These are phyloP conservation scores for Amyelois transitella DNA, from an alignment of 1,140 invertebrate species.

Conservation along the genomic window DNA sequence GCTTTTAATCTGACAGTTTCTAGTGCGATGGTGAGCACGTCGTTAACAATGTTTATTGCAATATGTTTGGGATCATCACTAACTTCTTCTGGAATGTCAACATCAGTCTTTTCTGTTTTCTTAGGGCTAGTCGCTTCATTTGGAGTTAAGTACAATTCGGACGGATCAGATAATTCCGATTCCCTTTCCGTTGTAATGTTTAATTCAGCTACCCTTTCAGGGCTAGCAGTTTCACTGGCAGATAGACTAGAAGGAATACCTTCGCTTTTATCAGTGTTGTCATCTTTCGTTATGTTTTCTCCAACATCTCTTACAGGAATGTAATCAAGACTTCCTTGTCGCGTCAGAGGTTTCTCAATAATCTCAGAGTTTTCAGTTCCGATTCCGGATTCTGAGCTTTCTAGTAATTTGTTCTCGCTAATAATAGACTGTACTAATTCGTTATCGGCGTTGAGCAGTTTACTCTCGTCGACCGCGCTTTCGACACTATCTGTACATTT, in stretches of 20 bases:
- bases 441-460: slow-evolving; percentile 48
- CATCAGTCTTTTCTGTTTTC: slow-evolving; percentile 69
- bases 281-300: slow-evolving; percentile 55
- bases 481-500: slow-evolving; percentile 62
- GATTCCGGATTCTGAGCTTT: slow-evolving; percentile 55
- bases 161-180: slow-evolving; percentile 74
- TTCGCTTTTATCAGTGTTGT: slow-evolving; percentile 66
- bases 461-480: slow-evolving; percentile 63
- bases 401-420: slow-evolving; percentile 68
- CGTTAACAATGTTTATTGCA: slow-evolving; percentile 67
- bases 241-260: slow-evolving; percentile 69
- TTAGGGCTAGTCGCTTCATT: slow-evolving; percentile 74
- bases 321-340: slow-evolving; percentile 69
- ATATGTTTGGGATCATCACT: slow-evolving; percentile 72
- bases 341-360: slow-evolving; percentile 75
- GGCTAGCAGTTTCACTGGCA: slow-evolving; percentile 67
- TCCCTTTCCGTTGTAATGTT: slow-evolving; percentile 55
- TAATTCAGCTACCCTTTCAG: slow-evolving; percentile 60
- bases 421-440: slow-evolving; percentile 77
- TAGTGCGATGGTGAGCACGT: slow-evolving; percentile 67
- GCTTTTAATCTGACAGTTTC: slow-evolving; percentile 66
- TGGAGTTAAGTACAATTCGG: slow-evolving; percentile 77
- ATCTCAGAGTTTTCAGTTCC: slow-evolving; percentile 63
- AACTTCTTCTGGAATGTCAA: slow-evolving; percentile 71
- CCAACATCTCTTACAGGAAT: slow-evolving; percentile 72